Conservation (phyloP, 2,888 invertebrate species). For the Brenthis ino region DNA sequence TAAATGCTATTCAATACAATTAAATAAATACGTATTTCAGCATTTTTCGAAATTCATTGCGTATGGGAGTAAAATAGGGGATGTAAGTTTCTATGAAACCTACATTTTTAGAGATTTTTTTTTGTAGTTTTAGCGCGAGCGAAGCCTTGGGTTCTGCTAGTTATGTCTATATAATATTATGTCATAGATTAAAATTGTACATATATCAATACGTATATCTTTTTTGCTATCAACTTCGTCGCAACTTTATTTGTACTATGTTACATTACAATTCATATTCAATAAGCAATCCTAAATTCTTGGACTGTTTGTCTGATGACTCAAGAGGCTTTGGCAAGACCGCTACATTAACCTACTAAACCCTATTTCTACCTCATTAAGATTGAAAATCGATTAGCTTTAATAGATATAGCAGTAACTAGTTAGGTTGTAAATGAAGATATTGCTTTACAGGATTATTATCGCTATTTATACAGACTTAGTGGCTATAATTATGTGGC, state of each 20-base stretch:
- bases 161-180: too few species aligned
- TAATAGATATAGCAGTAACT: constrained; percentile 29
- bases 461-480: constrained; percentile 20
- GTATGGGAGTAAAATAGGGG: too few species aligned
- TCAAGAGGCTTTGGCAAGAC: constrained; percentile 31
- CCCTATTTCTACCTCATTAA: constrained; percentile 15
- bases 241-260: constrained; percentile 15
- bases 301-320: constrained; percentile 39
- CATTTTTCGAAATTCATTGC: too few species aligned
- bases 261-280: constrained; percentile 40
- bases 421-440: constrained; percentile 30
- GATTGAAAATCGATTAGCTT: constrained; percentile 24
- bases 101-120: too few species aligned
- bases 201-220: not conserved
- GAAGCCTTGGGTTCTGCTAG: too few species aligned
- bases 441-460: constrained; percentile 30
- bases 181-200: too few species aligned
- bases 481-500: constrained; percentile 27
- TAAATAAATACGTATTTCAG: too few species aligned
- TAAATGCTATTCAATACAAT: too few species aligned
- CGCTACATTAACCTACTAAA: constrained; percentile 1
- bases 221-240: not conserved
- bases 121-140: too few species aligned
- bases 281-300: constrained; percentile 43
- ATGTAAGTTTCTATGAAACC: too few species aligned